These are phyloP conservation scores for Rhodeus uyekii DNA, from an alignment of 2,797 vertebrate species.

Conservation along the genomic window DNA sequence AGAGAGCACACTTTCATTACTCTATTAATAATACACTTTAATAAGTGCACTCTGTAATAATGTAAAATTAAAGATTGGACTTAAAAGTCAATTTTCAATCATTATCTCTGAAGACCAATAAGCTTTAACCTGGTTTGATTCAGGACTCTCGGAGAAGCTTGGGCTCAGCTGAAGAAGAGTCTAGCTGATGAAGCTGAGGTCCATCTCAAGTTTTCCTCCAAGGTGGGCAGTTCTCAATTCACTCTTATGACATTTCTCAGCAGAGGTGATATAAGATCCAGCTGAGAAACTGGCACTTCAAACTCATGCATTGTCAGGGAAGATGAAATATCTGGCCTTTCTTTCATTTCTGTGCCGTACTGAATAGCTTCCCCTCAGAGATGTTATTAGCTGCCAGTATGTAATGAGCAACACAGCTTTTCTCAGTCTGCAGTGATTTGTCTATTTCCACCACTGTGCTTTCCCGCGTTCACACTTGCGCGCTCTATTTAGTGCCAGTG, in stretches of 20 bases:
- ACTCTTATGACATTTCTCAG: not conserved
- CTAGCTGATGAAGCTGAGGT: conserved; percentile 95
- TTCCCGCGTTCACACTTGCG: conserved; percentile 3
- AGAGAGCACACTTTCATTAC: no score
- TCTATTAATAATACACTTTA: not conserved
- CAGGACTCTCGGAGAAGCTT: conserved; percentile 94
- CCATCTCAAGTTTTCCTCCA: conserved; percentile 97
- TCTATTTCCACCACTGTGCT: conserved; percentile 13
- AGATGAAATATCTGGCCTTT: not conserved
- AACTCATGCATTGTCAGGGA: not conserved
- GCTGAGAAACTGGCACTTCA: not conserved
- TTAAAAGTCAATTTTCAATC: not conserved
- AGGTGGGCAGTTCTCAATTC: conserved; percentile 72
- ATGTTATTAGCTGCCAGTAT: conserved; percentile 31
- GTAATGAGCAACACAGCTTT: conserved; percentile 39
- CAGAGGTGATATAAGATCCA: not conserved
- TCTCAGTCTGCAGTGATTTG: conserved; percentile 13
- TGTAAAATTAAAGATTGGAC: not conserved
- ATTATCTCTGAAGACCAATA: not conserved
- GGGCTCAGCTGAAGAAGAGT: conserved; percentile 96
- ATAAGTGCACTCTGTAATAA: not conserved
- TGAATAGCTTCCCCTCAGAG: conserved; percentile 26
- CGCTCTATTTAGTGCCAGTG: conserved; percentile 18
- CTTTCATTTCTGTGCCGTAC: conserved; percentile 14
- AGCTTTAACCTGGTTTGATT: conserved; percentile 21